phyloP scores from a whole-genome alignment of 1,140 invertebrate genomes.

The Idris sp. region DNA sequence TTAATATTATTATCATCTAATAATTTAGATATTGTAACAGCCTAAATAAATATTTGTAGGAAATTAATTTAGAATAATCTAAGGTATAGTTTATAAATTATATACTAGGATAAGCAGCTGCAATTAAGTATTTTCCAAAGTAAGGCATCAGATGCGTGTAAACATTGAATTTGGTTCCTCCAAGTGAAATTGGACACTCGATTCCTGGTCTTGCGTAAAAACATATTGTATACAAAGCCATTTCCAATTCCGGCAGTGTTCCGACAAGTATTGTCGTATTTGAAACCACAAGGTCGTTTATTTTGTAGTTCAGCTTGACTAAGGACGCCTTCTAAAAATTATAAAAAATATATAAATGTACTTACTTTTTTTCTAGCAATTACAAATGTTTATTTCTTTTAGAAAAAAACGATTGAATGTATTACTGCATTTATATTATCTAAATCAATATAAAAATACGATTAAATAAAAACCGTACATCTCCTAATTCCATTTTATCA shows the following conservation, averaged over 20 bases:
- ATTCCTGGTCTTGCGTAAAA: slow-evolving; percentile 85
- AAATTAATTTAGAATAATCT: too few relatives aligned
- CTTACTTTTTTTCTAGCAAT: too few relatives aligned
- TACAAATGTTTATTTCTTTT: too few relatives aligned
- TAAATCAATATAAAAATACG: too few relatives aligned
- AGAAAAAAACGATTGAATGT: too few relatives aligned
- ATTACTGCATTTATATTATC: too few relatives aligned
- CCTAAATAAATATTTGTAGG: too few relatives aligned
- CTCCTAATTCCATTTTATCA: slow-evolving; percentile 82
- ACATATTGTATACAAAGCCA: slow-evolving; percentile 93
- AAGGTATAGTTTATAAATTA: slow-evolving; percentile 29
- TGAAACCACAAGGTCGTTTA: slow-evolving; percentile 85
- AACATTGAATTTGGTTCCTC: slow-evolving; percentile 83
- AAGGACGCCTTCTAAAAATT: slow-evolving; percentile 81
- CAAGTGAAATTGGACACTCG: slow-evolving; percentile 85
- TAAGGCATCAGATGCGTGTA: slow-evolving; percentile 85
- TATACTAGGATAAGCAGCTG: slow-evolving; percentile 85
- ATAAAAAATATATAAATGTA: slow-evolving; percentile 25
- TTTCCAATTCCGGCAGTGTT: slow-evolving; percentile 94
- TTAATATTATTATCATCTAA: too few relatives aligned
- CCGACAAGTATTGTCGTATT: slow-evolving; percentile 91
- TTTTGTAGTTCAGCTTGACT: slow-evolving; percentile 87
- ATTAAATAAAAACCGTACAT: too few relatives aligned
- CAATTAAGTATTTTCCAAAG: slow-evolving; percentile 86
- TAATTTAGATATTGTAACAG: too few relatives aligned